Conservation (phyloP, 92 coral and sea anemone species). For the Palythoa grandis region DNA sequence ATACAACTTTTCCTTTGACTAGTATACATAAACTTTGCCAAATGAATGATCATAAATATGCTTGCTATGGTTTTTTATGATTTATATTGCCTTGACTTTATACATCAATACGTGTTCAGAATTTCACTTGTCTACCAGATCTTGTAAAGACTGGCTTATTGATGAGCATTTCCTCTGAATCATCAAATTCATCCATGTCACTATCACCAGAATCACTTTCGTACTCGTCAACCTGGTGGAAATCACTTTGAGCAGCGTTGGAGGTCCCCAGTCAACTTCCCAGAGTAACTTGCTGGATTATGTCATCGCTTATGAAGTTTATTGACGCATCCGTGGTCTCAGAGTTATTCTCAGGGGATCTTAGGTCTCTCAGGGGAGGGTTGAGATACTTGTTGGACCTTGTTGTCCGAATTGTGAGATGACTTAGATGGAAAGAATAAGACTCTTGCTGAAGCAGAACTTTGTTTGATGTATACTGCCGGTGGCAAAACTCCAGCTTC, state of each 20-base stretch:
- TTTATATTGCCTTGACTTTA: constrained; percentile 15
- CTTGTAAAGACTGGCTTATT: constrained; percentile 47
- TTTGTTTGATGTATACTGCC: too few relatives aligned
- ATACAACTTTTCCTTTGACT: background rate
- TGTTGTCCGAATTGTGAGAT: constrained; percentile 12
- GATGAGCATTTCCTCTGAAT: constrained; percentile 31
- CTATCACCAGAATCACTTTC: constrained; percentile 52
- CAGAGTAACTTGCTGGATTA: too few relatives aligned
- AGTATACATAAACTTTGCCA: constrained; percentile 25
- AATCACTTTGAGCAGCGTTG: constrained; percentile 52
- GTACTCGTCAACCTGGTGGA: constrained; percentile 56
- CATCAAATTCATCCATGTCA: constrained; percentile 37
- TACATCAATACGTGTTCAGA: constrained; percentile 52
- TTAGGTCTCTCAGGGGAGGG: constrained; percentile 36
- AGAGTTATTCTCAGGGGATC: background rate
- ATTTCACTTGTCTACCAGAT: constrained; percentile 52
- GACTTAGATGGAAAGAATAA: too few relatives aligned
- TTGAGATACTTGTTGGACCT: constrained; percentile 33
- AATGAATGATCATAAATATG: constrained; percentile 10
- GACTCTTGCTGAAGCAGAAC: too few relatives aligned
- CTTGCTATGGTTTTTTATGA: constrained; percentile 9
- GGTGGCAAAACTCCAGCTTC: too few relatives aligned
- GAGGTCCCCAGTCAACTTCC: constrained; percentile 37
- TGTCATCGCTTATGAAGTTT: too few relatives aligned
- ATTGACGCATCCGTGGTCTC: too few relatives aligned